phyloP scores from a whole-genome alignment of 37 sponge, comb jelly and placozoan genomes.

The Spongilla lacustris region DNA sequence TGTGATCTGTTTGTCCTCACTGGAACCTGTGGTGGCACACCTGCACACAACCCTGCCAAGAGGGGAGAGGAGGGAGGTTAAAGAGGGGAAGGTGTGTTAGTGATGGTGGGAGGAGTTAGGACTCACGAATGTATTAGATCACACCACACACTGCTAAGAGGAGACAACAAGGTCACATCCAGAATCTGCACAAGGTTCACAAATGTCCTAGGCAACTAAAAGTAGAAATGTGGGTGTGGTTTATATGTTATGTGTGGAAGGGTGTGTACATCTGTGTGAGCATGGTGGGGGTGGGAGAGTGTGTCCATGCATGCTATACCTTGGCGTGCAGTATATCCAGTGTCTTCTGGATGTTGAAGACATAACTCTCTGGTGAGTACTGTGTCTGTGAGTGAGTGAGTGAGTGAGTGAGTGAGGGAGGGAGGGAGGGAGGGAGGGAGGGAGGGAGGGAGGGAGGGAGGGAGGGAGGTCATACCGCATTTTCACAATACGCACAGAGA shows the following conservation, averaged over 20 bases:
- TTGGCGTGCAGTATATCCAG: conserved; percentile 6
- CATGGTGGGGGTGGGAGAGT: not conserved
- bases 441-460: not conserved
- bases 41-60: not conserved
- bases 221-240: too few species aligned
- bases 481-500: conserved; percentile 59
- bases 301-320: not conserved
- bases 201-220: conserved; percentile 38
- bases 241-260: too few species aligned
- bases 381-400: not conserved
- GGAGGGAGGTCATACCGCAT: too few species aligned
- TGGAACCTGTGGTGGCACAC: not conserved
- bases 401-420: too few species aligned
- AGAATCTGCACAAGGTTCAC: conserved; percentile 42
- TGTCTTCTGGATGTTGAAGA: not conserved
- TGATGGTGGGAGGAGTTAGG: too few species aligned
- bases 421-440: too few species aligned
- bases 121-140: too few species aligned
- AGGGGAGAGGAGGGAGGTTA: too few species aligned
- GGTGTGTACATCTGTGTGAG: not conserved
- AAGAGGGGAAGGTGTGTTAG: too few species aligned
- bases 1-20: not conserved
- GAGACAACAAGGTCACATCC: conserved; percentile 14
- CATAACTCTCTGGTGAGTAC: conserved; percentile 22
- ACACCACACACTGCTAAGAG: not conserved